Base-by-base conservation (phyloP, 2,113 vertebrate species). In the Thunnus maccoyii region DNA sequence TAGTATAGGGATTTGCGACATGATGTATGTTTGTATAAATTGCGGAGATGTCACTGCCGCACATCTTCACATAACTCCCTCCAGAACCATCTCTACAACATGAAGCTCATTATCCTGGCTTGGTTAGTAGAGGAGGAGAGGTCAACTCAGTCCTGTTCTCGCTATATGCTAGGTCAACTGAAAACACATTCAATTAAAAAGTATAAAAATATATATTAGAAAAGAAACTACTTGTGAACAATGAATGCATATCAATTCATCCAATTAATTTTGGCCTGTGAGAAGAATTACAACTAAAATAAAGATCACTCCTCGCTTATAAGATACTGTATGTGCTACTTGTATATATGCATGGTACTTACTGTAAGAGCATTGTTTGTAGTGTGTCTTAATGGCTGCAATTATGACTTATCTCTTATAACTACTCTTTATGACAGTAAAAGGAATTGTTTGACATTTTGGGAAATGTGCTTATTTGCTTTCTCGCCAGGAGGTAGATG, bases 91-190 rank as follows among this genome's bases (percentile, higher is more conserved):
- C 67, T 55, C 65, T 71, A 3, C 55, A 14, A 66, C 77, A 84
- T 73, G 78, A 65, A 77, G 81, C 85, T 81, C 76, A 58, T 75
- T 83, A 86, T 80, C 54, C 63, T 51, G 18, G 48, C 47, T 52
- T 55, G 64, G 20, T 67, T 60, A 30, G 52, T 4, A 3, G 50
- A 41, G 78, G 71, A 71, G 63, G 60, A 80, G 61, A 77, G 76
- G 78, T 84, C 47, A 12, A 70, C 51, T 78, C 60, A 48, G 48
- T 79, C 62, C 3, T 52, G 57, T 78, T 58, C 30, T 65, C 6
- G 20, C 50, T 51, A 5, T 46, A 61, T 51, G 76, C 65, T 4
- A 58, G 54, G 57, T 72, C 79, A 63, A 32, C 63, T 54, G 56
- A 83, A 83, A 76, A 71, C 71, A 3, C 65, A 13, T 44, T 62